Evolutionary conservation across 2,888 invertebrate species (phyloP).

Genomic region (Atethmia centrago): DNA sequence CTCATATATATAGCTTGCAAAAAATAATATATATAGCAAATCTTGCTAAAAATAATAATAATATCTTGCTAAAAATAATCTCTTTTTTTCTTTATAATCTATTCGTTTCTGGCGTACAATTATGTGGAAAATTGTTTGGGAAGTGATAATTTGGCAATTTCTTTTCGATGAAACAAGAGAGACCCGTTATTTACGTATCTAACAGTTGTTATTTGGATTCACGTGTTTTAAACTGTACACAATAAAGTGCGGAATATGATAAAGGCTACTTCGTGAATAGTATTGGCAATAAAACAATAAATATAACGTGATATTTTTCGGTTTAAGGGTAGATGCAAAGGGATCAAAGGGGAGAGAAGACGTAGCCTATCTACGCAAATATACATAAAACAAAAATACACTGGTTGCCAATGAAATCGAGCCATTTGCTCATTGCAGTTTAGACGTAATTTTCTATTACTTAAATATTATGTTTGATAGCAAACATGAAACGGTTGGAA

Average conservation of each 20-base stretch:
- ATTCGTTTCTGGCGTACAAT: too few species aligned
- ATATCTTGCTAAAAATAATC: too few species aligned
- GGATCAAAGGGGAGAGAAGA: background rate
- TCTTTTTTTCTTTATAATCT: too few species aligned
- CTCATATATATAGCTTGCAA: too few species aligned
- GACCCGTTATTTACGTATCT: too few species aligned
- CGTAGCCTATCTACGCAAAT: background rate
- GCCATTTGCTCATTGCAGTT: background rate
- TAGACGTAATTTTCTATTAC: background rate
- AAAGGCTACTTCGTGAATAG: slow-evolving; percentile 13
- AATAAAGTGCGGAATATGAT: slow-evolving; percentile 16
- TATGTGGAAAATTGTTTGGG: too few species aligned
- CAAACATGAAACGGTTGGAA: background rate
- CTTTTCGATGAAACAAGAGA: too few species aligned
- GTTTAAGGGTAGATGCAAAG: background rate
- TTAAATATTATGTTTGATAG: background rate
- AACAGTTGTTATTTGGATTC: slow-evolving; percentile 1
- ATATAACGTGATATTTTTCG: background rate
- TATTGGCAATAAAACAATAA: background rate
- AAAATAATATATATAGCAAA: too few species aligned
- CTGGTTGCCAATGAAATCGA: background rate
- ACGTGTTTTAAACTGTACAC: slow-evolving; percentile 20
- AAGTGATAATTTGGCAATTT: too few species aligned
- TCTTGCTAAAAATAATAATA: too few species aligned
- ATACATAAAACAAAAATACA: background rate